These are phyloP conservation scores for Brachyhypopomus occidentalis DNA, from an alignment of 2,113 vertebrate species.

Conservation along the genomic window DNA sequence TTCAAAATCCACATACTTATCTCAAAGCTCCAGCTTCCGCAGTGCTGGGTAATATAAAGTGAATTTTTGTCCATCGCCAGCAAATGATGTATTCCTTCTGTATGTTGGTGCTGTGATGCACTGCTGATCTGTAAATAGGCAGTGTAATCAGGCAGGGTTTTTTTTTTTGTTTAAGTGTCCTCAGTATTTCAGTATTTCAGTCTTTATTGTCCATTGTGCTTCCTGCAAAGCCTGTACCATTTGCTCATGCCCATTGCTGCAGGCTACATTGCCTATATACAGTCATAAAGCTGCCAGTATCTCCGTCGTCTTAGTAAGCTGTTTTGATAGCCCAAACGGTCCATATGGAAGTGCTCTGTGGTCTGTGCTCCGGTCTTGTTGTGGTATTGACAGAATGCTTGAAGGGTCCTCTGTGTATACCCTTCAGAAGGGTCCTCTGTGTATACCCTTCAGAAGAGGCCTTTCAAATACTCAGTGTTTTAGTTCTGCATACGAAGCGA, in stretches of 20 bases:
- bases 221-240: not conserved
- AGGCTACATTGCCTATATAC: not conserved
- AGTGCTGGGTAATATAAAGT: too few species aligned
- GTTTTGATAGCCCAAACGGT: not conserved
- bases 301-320: not conserved
- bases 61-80: not conserved
- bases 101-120: not conserved
- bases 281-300: slow-evolving; percentile 11
- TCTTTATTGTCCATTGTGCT: not conserved
- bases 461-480: not conserved
- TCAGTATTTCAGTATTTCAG: not conserved
- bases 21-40: too few species aligned
- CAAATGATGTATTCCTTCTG: not conserved
- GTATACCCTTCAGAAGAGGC: not conserved
- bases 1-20: too few species aligned
- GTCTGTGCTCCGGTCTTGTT: too few species aligned
- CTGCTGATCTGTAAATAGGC: not conserved
- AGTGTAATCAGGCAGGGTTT: too few species aligned
- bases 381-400: too few species aligned
- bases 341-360: too few species aligned
- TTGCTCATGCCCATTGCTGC: not conserved
- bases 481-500: not conserved
- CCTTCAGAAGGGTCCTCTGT: not conserved
- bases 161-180: too few species aligned
- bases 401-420: not conserved